phyloP scores from a whole-genome alignment of 2,888 invertebrate genomes.

The Catocala fraxini region DNA sequence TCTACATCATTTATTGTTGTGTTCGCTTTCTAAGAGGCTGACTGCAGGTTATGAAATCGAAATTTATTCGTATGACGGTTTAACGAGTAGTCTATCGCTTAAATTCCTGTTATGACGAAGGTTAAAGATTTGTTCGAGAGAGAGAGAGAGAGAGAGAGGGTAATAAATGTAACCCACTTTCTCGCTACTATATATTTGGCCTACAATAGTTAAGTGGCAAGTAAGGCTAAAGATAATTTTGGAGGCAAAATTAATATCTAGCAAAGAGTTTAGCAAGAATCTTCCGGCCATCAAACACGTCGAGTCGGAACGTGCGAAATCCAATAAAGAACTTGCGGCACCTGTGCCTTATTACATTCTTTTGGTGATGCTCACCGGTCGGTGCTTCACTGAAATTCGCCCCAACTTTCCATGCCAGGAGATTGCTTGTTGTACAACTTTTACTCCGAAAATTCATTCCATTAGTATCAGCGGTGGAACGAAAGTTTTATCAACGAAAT shows the following conservation, averaged over 20 bases:
- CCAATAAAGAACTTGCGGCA: slow-evolving; percentile 86
- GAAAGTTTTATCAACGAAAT: slow-evolving; percentile 69
- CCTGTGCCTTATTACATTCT: slow-evolving; percentile 87
- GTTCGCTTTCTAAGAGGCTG: background rate
- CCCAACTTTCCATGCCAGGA: slow-evolving; percentile 80
- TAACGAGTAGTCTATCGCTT: slow-evolving; percentile 13
- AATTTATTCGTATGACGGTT: slow-evolving; percentile 12
- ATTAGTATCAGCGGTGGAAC: slow-evolving; percentile 77
- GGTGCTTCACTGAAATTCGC: slow-evolving; percentile 72
- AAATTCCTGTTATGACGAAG: slow-evolving; percentile 33
- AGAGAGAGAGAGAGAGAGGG: slow-evolving; percentile 25
- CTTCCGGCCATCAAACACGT: slow-evolving; percentile 85
- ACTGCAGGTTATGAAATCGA: slow-evolving; percentile 5
- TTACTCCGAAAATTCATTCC: slow-evolving; percentile 82
- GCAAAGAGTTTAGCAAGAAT: slow-evolving; percentile 84
- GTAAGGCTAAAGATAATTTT: slow-evolving; percentile 65
- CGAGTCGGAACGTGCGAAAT: slow-evolving; percentile 84
- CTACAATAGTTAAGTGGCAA: slow-evolving; percentile 38
- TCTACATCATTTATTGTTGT: slow-evolving; percentile 10
- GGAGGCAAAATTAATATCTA: slow-evolving; percentile 75
- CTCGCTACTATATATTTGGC: slow-evolving; percentile 20
- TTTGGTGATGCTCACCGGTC: slow-evolving; percentile 78
- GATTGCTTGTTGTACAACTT: slow-evolving; percentile 83
- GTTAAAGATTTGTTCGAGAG: slow-evolving; percentile 33
- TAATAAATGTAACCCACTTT: slow-evolving; percentile 37